Conservation (phyloP, 1,140 invertebrate species). For the Ruditapes philippinarum region DNA sequence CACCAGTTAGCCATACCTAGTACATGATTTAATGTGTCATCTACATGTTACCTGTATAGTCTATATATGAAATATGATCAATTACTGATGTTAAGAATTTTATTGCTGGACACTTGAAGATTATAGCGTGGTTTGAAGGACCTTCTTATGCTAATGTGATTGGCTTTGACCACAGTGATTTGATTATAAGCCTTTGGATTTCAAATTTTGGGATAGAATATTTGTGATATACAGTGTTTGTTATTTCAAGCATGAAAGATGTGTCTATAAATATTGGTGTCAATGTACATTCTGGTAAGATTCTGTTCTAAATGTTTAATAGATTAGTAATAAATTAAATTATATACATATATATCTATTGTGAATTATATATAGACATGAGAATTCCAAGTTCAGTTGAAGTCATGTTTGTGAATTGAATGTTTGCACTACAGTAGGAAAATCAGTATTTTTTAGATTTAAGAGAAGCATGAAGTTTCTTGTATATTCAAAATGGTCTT, state of each 20-base stretch:
- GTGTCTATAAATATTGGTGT: background rate
- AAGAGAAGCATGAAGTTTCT: too few species aligned
- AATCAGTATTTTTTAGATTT: too few species aligned
- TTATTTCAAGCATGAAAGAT: background rate
- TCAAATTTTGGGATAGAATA: too few species aligned
- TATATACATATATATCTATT: too few species aligned
- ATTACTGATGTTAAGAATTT: background rate
- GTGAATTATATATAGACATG: too few species aligned
- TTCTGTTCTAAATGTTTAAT: too few species aligned
- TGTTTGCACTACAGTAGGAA: too few species aligned
- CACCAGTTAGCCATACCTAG: background rate
- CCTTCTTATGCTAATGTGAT: background rate
- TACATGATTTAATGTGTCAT: slow-evolving; percentile 8
- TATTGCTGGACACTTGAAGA: slow-evolving; percentile 10
- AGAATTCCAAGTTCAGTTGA: too few species aligned
- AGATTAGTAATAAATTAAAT: too few species aligned
- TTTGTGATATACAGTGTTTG: too few species aligned
- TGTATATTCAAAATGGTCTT: too few species aligned
- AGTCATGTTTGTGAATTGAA: too few species aligned
- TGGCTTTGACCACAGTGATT: background rate
- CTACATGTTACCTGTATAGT: background rate
- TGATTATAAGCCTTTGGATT: background rate
- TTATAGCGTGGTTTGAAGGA: background rate
- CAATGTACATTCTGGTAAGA: background rate
- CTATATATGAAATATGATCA: background rate